These are phyloP conservation scores for Takifugu flavidus DNA, from an alignment of 2,113 vertebrate species.

Conservation along the genomic window DNA sequence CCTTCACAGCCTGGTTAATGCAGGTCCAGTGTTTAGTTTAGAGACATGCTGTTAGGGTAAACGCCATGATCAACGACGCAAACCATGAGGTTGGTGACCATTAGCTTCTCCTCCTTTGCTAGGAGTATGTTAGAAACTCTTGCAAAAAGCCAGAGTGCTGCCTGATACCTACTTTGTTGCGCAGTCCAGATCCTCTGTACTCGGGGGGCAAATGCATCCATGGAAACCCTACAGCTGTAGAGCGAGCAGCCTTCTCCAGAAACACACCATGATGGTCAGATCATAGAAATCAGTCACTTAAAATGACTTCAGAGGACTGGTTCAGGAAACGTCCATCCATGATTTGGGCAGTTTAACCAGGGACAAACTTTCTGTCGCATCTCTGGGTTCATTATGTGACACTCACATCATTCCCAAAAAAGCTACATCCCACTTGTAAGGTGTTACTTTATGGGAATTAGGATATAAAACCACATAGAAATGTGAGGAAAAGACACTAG, in stretches of 20 bases:
- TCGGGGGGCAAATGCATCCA: conserved; percentile 81
- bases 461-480: no score
- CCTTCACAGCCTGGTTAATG: not conserved
- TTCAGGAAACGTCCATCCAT: not conserved
- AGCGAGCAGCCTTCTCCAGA: conserved; percentile 71
- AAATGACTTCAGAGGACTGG: conserved; percentile 9
- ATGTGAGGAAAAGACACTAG: no score
- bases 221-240: conserved; percentile 73
- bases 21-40: not conserved
- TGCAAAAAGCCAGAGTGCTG: conserved; percentile 50
- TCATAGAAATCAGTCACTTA: conserved; percentile 8
- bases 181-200: conserved; percentile 79
- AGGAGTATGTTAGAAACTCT: conserved; percentile 8
- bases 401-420: no score
- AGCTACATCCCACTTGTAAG: no score
- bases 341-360: no score
- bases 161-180: conserved; percentile 82
- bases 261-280: conserved; percentile 20
- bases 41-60: not conserved
- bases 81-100: not conserved
- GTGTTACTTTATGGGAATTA: no score
- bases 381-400: no score
- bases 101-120: conserved; percentile 15
- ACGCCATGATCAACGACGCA: conserved; percentile 10
- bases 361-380: no score